Conservation (phyloP, 1,140 invertebrate genomes). For the Scaptomyza graminum region DNA sequence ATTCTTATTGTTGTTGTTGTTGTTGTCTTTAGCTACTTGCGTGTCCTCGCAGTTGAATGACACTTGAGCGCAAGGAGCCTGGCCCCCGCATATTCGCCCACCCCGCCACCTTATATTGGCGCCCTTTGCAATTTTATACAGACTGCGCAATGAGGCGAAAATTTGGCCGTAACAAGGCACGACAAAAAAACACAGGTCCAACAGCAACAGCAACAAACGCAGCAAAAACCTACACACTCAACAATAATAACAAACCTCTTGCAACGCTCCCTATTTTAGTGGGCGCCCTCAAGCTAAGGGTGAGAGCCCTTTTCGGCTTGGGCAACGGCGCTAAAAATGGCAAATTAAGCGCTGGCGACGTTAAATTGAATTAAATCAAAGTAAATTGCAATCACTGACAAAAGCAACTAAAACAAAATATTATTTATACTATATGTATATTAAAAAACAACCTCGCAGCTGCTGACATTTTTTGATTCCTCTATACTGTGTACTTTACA, state of each 20-base stretch:
- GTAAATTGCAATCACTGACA: slow-evolving; percentile 66
- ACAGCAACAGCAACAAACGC: background rate
- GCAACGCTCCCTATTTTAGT: background rate
- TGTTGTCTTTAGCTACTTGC: slow-evolving; percentile 28
- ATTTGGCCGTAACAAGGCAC: slow-evolving; percentile 29
- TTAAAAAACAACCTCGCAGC: slow-evolving; percentile 53
- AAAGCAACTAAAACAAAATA: slow-evolving; percentile 30
- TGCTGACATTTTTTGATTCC: background rate
- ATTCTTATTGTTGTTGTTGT: slow-evolving; percentile 2
- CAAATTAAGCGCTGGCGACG: slow-evolving; percentile 42
- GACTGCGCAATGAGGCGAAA: slow-evolving; percentile 31
- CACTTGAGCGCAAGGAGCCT: slow-evolving; percentile 26
- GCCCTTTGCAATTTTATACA: background rate
- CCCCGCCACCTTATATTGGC: background rate
- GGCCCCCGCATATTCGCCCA: background rate
- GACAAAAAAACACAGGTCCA: background rate
- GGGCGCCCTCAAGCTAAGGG: background rate
- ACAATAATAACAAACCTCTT: too few relatives aligned
- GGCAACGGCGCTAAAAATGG: slow-evolving; percentile 48
- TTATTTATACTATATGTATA: background rate
- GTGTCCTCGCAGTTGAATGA: slow-evolving; percentile 57
- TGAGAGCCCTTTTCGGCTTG: slow-evolving; percentile 30
- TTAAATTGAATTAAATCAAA: slow-evolving; percentile 81
- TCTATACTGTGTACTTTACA: background rate
- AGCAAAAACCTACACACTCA: background rate